phyloP scores from a whole-genome alignment of 64 coral and sea anemone genomes.

The Montipora foliosa region DNA sequence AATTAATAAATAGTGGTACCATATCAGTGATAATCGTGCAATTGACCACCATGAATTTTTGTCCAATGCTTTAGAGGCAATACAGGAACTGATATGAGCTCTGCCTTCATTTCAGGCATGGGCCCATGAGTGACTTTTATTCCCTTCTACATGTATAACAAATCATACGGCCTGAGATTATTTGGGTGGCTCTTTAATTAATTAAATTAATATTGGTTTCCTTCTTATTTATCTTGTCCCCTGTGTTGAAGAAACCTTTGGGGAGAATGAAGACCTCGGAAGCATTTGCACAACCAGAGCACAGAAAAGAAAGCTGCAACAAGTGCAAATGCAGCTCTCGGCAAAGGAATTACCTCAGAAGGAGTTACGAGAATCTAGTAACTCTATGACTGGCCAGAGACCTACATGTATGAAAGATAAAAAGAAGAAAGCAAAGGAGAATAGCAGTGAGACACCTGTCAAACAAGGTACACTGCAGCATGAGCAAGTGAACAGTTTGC shows the following conservation, averaged over 20 bases:
- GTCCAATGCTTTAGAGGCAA: too few species aligned
- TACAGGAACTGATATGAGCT: too few species aligned
- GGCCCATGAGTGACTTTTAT: too few species aligned
- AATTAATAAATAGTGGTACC: too few species aligned
- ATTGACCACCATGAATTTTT: too few species aligned
- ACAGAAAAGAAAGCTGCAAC: neutral
- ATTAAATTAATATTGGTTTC: too few species aligned
- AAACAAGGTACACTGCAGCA: neutral
- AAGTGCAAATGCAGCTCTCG: neutral
- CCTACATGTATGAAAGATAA: neutral
- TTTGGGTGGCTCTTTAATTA: too few species aligned
- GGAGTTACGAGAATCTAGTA: neutral
- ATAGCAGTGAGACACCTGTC: neutral
- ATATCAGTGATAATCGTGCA: too few species aligned
- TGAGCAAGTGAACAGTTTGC: too few species aligned
- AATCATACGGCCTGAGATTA: too few species aligned
- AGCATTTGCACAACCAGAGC: constrained; percentile 1
- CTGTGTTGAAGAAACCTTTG: neutral
- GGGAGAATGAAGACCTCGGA: neutral
- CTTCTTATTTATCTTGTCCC: neutral
- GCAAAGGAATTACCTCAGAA: neutral
- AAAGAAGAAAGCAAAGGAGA: neutral
- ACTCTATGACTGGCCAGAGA: neutral
- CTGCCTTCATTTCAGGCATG: too few species aligned
- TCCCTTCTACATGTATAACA: too few species aligned